Evolutionary conservation across 37 sponge, comb jelly and placozoan genomes (phyloP).

Genomic region (Crambe crambe): DNA sequence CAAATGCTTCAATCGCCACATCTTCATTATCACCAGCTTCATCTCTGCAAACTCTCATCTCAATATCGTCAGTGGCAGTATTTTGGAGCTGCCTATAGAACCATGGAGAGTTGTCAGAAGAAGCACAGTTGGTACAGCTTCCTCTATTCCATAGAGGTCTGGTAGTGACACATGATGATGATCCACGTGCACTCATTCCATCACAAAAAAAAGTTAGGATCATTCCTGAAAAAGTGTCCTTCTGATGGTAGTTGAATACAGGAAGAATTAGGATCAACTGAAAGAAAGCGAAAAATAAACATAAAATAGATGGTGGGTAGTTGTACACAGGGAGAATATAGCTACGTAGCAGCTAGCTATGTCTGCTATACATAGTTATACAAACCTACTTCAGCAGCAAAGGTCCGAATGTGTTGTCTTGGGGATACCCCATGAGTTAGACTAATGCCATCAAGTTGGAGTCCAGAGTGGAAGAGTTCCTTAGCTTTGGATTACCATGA

Average conservation of each 20-base stretch:
- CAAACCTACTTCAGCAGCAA: conserved; percentile 7
- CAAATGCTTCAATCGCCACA: not conserved
- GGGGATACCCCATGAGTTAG: conserved; percentile 15
- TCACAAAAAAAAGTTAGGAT: no score
- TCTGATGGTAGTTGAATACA: no score
- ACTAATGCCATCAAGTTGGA: conserved; percentile 24
- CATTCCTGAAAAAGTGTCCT: no score
- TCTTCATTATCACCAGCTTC: not conserved
- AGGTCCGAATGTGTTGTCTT: conserved; percentile 32
- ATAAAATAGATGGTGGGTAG: no score
- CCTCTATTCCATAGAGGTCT: not conserved
- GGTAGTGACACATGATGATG: no score
- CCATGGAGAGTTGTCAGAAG: not conserved
- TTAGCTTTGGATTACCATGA: not conserved
- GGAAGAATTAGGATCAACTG: no score
- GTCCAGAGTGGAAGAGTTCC: not conserved
- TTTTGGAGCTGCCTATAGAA: conserved; percentile 1
- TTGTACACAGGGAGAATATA: no score
- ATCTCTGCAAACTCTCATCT: conserved; percentile 10
- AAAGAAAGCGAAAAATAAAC: no score
- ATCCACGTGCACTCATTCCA: no score
- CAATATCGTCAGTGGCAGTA: conserved; percentile 6
- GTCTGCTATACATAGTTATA: no score
- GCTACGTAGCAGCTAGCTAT: no score
- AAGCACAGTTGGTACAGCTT: not conserved